Conservation (phyloP, 2,113 vertebrate species). For the Sturnus vulgaris region DNA sequence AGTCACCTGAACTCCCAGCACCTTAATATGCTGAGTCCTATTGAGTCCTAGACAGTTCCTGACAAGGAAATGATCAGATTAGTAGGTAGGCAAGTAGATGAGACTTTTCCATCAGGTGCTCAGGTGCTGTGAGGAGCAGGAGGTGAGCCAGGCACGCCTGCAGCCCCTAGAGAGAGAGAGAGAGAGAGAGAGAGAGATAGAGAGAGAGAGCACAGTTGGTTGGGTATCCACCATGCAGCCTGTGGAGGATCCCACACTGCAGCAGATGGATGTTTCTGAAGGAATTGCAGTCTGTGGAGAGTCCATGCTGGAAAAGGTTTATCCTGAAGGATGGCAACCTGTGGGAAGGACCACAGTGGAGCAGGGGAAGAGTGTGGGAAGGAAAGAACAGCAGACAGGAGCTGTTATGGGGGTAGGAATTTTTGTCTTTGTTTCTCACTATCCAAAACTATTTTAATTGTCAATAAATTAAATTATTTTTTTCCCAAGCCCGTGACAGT, state of each 20-base stretch:
- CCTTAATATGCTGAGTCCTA: not conserved
- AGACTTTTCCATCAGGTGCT: not conserved
- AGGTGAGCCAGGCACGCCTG: not conserved
- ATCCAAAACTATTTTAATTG: not conserved
- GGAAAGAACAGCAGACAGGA: not conserved
- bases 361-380: not conserved
- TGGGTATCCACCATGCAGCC: not conserved
- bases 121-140: fast-evolving
- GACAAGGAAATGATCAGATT: fast-evolving
- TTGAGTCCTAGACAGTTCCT: not conserved
- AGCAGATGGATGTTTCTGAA: not conserved
- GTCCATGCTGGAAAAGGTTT: not conserved
- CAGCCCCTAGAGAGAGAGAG: not conserved
- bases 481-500: not conserved
- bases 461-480: not conserved
- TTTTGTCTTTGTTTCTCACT: not conserved
- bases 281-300: not conserved
- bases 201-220: too few species aligned
- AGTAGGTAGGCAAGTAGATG: too few species aligned
- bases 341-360: not conserved
- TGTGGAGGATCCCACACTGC: fast-evolving
- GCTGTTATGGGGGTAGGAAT: fast-evolving
- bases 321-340: not conserved
- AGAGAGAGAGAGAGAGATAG: too few species aligned
- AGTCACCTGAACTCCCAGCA: not conserved